Conservation (phyloP, 1,140 invertebrate genomes). For the Scaptomyza hsui region DNA sequence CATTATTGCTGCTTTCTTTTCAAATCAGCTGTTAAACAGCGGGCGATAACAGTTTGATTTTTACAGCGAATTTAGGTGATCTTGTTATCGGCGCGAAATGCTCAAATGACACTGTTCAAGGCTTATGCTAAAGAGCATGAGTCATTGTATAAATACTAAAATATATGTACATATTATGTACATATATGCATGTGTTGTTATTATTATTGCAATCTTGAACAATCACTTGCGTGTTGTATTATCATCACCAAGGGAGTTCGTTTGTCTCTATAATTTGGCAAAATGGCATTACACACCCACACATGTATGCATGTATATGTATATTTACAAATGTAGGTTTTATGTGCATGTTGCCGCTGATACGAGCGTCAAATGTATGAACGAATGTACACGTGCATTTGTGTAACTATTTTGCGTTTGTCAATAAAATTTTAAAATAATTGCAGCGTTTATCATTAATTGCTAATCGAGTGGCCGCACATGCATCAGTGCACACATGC, state of each 20-base stretch:
- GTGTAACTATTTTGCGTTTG: neutral
- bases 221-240: constrained; percentile 55
- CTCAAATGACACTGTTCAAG: constrained; percentile 25
- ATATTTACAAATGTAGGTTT: no score
- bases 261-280: constrained; percentile 68
- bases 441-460: constrained; percentile 30
- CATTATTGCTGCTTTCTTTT: neutral
- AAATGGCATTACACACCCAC: constrained; percentile 11
- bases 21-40: constrained; percentile 39
- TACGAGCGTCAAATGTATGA: constrained; percentile 6
- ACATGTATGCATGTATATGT: neutral
- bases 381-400: constrained; percentile 1
- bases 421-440: constrained; percentile 16
- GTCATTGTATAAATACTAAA: constrained; percentile 8
- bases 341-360: constrained; percentile 27
- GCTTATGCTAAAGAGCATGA: constrained; percentile 38
- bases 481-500: neutral
- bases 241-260: constrained; percentile 85
- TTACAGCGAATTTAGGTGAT: neutral
- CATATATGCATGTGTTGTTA: constrained; percentile 6
- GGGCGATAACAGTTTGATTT: constrained; percentile 29
- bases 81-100: constrained; percentile 34
- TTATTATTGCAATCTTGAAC: constrained; percentile 19
- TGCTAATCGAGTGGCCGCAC: constrained; percentile 31
- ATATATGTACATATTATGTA: neutral